Conservation (phyloP, 2,797 vertebrate species). For the Clamator glandarius region DNA sequence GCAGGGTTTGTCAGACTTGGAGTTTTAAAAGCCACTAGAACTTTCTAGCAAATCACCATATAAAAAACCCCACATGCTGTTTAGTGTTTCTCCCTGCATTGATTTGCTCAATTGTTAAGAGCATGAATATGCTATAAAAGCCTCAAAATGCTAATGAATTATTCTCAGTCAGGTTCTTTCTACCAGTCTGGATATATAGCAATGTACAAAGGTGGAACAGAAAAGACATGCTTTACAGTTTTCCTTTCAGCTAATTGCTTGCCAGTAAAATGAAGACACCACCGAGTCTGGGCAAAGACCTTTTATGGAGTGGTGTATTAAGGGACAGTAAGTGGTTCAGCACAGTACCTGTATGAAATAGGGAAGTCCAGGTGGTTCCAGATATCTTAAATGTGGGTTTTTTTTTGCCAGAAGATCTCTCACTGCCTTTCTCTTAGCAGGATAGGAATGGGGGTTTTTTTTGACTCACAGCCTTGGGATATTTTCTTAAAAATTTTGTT, state of each 20-base stretch:
- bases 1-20: not conserved
- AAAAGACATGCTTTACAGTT: slow-evolving; percentile 60
- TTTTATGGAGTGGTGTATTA: slow-evolving; percentile 31
- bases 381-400: not conserved
- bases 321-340: slow-evolving; percentile 44
- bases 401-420: not conserved
- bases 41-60: not conserved
- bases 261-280: slow-evolving; percentile 53
- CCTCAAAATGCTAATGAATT: slow-evolving; percentile 34
- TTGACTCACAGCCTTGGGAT: not conserved
- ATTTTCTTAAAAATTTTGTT: not conserved
- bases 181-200: slow-evolving; percentile 24
- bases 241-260: slow-evolving; percentile 66
- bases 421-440: not conserved
- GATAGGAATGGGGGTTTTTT: not conserved
- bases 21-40: not conserved
- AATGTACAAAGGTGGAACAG: slow-evolving; percentile 16
- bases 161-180: slow-evolving; percentile 7
- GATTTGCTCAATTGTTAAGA: not conserved
- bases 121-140: not conserved
- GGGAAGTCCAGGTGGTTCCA: not conserved
- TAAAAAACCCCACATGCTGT: not conserved
- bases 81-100: not conserved
- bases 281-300: slow-evolving; percentile 25
- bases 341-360: slow-evolving; percentile 25